Evolutionary conservation across 2,797 vertebrate genomes (phyloP).

Genomic region (Cyprinodon diabolis): DNA sequence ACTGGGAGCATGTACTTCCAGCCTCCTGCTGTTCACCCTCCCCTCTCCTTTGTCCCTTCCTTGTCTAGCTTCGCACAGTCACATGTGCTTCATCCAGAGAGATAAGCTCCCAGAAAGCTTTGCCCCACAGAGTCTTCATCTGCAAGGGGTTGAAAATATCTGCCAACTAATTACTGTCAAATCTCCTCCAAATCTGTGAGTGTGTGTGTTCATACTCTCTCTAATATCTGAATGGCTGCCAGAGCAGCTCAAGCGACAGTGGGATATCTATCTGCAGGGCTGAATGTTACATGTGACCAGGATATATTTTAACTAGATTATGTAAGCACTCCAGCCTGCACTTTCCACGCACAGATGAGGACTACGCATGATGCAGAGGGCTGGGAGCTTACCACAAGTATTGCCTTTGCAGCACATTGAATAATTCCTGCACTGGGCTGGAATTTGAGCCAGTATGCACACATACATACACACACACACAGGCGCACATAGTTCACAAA

Average conservation of each 20-base stretch:
- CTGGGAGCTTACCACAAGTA: constrained; percentile 66
- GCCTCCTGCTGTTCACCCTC: constrained; percentile 43
- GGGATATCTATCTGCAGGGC: constrained; percentile 79
- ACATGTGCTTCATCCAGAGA: constrained; percentile 71
- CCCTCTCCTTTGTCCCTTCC: constrained; percentile 57
- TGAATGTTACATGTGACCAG: constrained; percentile 84
- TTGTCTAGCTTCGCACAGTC: constrained; percentile 68
- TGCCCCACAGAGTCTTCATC: constrained; percentile 75
- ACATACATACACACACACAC: background rate
- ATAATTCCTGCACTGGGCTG: constrained; percentile 67
- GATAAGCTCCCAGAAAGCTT: constrained; percentile 64
- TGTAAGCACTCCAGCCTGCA: constrained; percentile 80
- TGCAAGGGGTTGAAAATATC: constrained; percentile 72
- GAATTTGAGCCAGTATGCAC: constrained; percentile 27
- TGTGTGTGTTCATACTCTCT: constrained; percentile 50
- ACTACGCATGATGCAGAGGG: constrained; percentile 76
- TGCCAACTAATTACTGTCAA: constrained; percentile 72
- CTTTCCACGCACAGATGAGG: constrained; percentile 75
- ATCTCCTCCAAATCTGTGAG: constrained; percentile 59
- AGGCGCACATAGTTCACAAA: constrained; percentile 18
- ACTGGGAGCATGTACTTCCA: constrained; percentile 59
- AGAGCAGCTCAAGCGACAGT: constrained; percentile 76
- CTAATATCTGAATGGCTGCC: constrained; percentile 76
- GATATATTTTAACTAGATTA: constrained; percentile 85
- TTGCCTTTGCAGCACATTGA: constrained; percentile 64